A percentile compares a stretch with the other conserved stretches of the same genome.
Evolutionary conservation across 2,888 invertebrate genomes (phyloP).

Genomic region (Oligia fasciuncula): DNA sequence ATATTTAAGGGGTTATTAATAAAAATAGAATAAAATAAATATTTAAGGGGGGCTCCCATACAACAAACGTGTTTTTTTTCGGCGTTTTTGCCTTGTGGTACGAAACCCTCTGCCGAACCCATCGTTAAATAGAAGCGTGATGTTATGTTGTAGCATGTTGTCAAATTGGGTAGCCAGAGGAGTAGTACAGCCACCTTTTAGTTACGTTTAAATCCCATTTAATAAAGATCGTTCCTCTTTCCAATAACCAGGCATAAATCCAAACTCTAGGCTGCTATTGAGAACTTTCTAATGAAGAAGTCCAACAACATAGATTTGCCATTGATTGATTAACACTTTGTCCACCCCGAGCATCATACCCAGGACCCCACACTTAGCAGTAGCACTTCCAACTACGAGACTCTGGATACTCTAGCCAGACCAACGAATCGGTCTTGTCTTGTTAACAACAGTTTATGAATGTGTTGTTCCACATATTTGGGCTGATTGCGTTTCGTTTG

Average conservation of each 20-base stretch:
- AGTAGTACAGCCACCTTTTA: neutral
- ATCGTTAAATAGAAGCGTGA: neutral
- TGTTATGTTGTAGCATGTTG: neutral
- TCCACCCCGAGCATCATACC: neutral
- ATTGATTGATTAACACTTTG: neutral
- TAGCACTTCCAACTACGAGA: neutral
- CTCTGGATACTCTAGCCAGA: neutral
- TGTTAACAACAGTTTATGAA: constrained; percentile 10
- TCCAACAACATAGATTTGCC: neutral
- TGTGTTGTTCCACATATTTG: constrained; percentile 34
- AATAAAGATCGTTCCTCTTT: neutral
- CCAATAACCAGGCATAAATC: neutral
- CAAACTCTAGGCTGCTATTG: neutral
- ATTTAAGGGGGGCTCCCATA: too few relatives aligned
- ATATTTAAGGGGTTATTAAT: too few relatives aligned
- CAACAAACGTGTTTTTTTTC: too few relatives aligned
- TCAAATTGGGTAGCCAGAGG: neutral
- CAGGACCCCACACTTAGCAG: too few relatives aligned
- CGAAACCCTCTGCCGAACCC: neutral
- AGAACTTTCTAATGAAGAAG: neutral
- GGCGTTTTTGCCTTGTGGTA: too few relatives aligned
- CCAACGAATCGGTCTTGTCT: neutral
- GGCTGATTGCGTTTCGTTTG: constrained; percentile 37
- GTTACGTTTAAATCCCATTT: neutral
- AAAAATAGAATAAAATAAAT: too few relatives aligned